Conservation (phyloP, 1,140 invertebrate genomes). For the Platorchestia sp. region DNA sequence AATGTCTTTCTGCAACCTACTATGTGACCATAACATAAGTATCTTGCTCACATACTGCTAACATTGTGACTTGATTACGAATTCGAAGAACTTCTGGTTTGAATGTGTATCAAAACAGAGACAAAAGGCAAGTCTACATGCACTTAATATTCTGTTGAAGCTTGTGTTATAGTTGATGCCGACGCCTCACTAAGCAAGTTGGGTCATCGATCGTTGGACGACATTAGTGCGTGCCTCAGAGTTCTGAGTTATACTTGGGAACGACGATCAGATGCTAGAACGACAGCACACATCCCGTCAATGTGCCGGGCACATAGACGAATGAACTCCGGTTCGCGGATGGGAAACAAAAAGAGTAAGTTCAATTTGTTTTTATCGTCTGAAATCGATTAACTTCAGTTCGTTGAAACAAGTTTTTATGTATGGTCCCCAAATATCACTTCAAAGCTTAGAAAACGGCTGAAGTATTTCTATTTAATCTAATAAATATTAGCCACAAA, state of each 20-base stretch:
- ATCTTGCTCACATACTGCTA: background rate
- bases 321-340: background rate
- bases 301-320: background rate
- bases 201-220: background rate
- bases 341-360: background rate
- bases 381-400: background rate
- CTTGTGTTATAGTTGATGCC: background rate
- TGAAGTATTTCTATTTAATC: no score
- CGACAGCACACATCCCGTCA: background rate
- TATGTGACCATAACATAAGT: no score
- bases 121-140: background rate
- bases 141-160: background rate
- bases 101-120: constrained; percentile 4
- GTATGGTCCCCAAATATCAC: no score
- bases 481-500: background rate
- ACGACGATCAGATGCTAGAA: background rate
- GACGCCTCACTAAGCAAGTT: background rate
- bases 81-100: background rate
- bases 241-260: background rate
- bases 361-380: background rate
- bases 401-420: no score
- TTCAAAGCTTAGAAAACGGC: no score
- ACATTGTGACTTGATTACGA: background rate
- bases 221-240: background rate
- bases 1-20: background rate